Conservation (phyloP, 2,113 vertebrate species). For the Caranx melampygus region DNA sequence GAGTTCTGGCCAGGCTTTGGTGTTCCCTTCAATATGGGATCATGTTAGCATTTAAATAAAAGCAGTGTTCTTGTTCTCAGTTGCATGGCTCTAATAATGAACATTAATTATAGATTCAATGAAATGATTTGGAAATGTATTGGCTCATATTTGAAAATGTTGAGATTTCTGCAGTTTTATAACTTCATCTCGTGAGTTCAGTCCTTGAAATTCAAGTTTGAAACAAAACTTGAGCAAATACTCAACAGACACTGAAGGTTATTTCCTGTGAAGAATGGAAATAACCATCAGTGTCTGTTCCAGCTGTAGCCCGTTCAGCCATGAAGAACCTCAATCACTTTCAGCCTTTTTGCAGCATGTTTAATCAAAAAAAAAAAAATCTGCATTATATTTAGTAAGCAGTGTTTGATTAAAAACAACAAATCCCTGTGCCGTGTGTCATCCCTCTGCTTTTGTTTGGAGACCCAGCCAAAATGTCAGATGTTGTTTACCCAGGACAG, state of each 20-base stretch:
- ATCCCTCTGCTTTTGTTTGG: slow-evolving; percentile 11
- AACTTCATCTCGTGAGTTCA: neutral
- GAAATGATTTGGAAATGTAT: too few relatives aligned
- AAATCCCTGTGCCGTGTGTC: neutral
- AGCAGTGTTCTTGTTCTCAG: neutral
- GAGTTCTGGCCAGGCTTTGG: too few relatives aligned
- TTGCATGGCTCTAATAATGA: too few relatives aligned
- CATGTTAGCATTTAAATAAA: neutral
- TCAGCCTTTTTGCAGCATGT: neutral
- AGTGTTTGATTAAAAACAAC: slow-evolving; percentile 24
- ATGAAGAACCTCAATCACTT: neutral
- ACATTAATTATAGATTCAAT: too few relatives aligned
- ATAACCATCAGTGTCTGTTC: neutral
- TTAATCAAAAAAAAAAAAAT: neutral
- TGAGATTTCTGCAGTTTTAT: neutral
- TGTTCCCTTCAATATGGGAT: too few relatives aligned
- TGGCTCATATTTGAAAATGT: too few relatives aligned
- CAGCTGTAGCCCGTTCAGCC: neutral
- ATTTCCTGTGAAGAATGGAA: neutral
- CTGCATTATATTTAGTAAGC: neutral
- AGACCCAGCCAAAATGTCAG: slow-evolving; percentile 38
- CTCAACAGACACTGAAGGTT: neutral
- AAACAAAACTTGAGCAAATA: neutral
- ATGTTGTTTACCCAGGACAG: slow-evolving; percentile 47
- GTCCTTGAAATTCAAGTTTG: neutral